Conservation (phyloP, 1,140 invertebrate species). For the Heliconius hermathena region DNA sequence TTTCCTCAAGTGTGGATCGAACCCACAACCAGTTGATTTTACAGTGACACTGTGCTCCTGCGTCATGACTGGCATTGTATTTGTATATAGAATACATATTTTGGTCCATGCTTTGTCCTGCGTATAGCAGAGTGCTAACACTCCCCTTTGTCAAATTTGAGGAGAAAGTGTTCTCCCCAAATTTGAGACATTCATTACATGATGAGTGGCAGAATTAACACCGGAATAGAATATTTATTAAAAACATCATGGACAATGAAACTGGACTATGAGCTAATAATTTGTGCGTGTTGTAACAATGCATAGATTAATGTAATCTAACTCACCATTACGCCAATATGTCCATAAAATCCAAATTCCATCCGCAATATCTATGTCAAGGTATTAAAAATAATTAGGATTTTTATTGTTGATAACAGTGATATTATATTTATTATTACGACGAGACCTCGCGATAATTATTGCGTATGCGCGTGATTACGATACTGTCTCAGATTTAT, state of each 20-base stretch:
- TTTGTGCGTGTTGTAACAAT: neutral
- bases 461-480: neutral
- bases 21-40: no score
- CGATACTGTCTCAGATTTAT: neutral
- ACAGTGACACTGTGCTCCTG: no score
- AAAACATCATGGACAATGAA: neutral
- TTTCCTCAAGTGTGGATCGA: no score
- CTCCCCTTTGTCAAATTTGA: no score
- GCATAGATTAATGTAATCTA: neutral
- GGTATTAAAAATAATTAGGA: neutral
- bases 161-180: no score
- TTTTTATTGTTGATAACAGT: neutral
- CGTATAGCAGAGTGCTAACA: no score
- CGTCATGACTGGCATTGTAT: no score
- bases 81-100: no score
- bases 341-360: neutral
- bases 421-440: neutral
- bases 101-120: no score
- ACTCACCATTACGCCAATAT: neutral
- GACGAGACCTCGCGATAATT: neutral
- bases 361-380: conserved; percentile 3
- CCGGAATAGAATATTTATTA: neutral
- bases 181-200: no score
- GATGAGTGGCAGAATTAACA: no score
- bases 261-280: neutral